phyloP scores from a whole-genome alignment of 2,888 invertebrate genomes.

The Tenodera sinensis region DNA sequence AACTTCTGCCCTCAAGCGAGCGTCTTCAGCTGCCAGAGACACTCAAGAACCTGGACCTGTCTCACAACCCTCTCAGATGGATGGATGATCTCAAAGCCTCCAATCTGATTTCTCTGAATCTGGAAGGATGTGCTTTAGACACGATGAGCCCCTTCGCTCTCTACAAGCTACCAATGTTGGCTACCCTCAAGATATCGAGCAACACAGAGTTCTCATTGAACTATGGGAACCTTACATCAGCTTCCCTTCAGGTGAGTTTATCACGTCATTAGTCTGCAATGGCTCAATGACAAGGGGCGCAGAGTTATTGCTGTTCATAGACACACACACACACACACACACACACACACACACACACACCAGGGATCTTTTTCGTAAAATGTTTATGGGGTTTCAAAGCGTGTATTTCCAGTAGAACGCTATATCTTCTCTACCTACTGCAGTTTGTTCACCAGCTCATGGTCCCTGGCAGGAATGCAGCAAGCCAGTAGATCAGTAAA shows the following conservation, averaged over 20 bases:
- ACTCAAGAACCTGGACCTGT: conserved; percentile 17
- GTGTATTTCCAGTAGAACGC: too few species aligned
- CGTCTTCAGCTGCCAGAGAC: background rate
- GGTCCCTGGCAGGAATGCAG: too few species aligned
- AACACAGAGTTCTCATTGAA: conserved; percentile 9
- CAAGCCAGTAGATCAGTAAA: too few species aligned
- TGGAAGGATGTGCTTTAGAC: conserved; percentile 19
- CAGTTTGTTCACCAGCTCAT: too few species aligned
- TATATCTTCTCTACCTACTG: too few species aligned
- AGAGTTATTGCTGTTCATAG: too few species aligned
- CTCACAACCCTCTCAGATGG: conserved; percentile 22
- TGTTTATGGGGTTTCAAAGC: too few species aligned
- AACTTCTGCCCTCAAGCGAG: background rate
- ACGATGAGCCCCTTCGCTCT: conserved; percentile 6
- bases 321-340: too few species aligned
- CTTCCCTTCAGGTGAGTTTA: background rate
- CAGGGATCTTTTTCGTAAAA: too few species aligned
- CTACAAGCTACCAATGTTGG: conserved; percentile 1
- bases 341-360: too few species aligned
- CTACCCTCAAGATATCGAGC: background rate
- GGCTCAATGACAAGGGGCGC: too few species aligned
- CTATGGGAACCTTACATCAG: background rate
- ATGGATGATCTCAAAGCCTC: background rate
- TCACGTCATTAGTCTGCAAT: too few species aligned
- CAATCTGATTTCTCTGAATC: conserved; percentile 6